Conservation (phyloP, 2,888 invertebrate species). For the Papilio demoleus region DNA sequence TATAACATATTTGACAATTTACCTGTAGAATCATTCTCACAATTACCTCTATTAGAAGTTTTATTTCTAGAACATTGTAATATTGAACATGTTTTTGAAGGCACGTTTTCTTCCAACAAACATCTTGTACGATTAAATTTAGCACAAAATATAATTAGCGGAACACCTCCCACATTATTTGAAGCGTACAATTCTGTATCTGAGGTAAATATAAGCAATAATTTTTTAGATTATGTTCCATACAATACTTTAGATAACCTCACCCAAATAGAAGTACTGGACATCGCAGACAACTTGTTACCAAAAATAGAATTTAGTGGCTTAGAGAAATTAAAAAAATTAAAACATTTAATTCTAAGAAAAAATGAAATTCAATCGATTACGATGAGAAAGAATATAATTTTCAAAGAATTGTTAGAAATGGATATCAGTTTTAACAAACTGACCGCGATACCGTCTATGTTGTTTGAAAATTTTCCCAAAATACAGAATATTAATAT, state of each 20-base stretch:
- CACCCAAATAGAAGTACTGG: constrained; percentile 88
- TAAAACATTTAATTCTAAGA: constrained; percentile 69
- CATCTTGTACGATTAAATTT: constrained; percentile 89
- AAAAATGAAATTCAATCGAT: constrained; percentile 76
- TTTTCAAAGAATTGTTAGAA: constrained; percentile 63
- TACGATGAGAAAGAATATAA: constrained; percentile 67
- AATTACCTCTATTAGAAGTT: constrained; percentile 90
- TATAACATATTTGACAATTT: constrained; percentile 91
- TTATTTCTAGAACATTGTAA: constrained; percentile 88
- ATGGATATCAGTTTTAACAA: constrained; percentile 75
- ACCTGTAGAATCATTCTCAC: constrained; percentile 87
- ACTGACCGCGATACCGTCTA: constrained; percentile 63
- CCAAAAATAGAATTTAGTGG: constrained; percentile 87
- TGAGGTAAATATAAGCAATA: constrained; percentile 89
- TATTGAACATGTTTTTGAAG: constrained; percentile 86
- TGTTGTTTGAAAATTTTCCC: constrained; percentile 73
- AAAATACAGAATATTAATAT: constrained; percentile 74
- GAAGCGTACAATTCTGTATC: constrained; percentile 87
- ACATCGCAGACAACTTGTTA: constrained; percentile 87
- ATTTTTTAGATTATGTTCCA: constrained; percentile 89
- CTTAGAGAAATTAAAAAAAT: constrained; percentile 67
- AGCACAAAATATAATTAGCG: constrained; percentile 87
- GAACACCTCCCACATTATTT: constrained; percentile 87
- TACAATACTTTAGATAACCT: constrained; percentile 90
- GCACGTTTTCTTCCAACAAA: constrained; percentile 89